Conservation (phyloP, 2,888 invertebrate genomes). For the Lysandra coridon region DNA sequence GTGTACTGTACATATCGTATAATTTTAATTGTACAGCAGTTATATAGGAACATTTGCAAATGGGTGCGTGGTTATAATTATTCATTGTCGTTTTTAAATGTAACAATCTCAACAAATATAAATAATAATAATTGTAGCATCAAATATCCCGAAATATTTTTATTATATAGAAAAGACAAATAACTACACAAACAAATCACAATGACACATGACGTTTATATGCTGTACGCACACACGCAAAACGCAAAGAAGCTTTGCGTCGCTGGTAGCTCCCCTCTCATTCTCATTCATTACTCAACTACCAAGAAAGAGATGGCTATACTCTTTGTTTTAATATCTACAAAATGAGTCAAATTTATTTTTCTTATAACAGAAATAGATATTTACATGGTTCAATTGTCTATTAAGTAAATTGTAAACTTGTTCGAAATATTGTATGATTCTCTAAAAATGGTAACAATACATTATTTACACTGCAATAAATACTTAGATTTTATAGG, state of each 20-base stretch:
- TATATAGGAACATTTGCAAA: too few species aligned
- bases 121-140: too few species aligned
- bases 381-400: not conserved
- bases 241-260: not conserved
- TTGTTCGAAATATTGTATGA: slow-evolving; percentile 6
- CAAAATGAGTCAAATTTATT: not conserved
- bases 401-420: not conserved
- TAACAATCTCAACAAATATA: too few species aligned
- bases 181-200: too few species aligned
- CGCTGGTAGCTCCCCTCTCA: not conserved
- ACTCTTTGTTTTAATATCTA: not conserved
- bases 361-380: not conserved
- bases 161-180: too few species aligned
- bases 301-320: not conserved
- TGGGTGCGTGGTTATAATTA: too few species aligned
- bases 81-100: too few species aligned
- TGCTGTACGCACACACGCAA: not conserved
- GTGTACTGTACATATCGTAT: too few species aligned
- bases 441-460: slow-evolving; percentile 17
- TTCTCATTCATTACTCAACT: too few species aligned
- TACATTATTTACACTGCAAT: slow-evolving; percentile 34
- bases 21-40: too few species aligned
- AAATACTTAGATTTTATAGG: slow-evolving; percentile 20
- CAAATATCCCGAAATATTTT: too few species aligned
- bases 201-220: not conserved